Percentiles rank a stretch among this genome's conserved stretches.
These are phyloP conservation scores for Heterochromis multidens DNA, from an alignment of 2,113 vertebrate genomes.

Conservation along the genomic window DNA sequence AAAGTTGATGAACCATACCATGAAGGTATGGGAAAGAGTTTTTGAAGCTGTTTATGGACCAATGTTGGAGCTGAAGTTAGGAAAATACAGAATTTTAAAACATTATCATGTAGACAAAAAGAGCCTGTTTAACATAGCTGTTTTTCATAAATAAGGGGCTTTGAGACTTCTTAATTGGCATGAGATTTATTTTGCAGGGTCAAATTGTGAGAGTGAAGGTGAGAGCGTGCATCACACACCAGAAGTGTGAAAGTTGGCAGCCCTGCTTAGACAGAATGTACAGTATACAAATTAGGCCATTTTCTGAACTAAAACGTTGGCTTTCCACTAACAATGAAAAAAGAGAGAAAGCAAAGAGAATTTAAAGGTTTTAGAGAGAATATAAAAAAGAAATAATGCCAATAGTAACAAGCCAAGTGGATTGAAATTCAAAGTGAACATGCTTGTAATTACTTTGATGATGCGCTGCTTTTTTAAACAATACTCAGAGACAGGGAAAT, in stretches of 20 bases:
- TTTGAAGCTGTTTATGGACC: not conserved
- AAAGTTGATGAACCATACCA: rapidly evolving
- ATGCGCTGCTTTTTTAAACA: not conserved
- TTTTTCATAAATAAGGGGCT: not conserved
- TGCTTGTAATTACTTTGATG: not conserved
- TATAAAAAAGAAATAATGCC: not conserved
- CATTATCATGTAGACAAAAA: not conserved
- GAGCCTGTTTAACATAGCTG: not conserved
- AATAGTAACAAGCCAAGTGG: not conserved
- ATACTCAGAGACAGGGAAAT: not conserved
- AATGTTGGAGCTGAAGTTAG: not conserved
- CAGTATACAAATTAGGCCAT: not conserved
- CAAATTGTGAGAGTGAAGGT: not conserved
- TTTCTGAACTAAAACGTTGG: not conserved
- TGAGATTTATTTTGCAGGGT: not conserved
- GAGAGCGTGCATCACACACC: not conserved
- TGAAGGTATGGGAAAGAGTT: not conserved
- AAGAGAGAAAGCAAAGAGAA: not conserved
- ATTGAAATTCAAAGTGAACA: not conserved
- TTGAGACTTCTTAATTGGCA: not conserved
- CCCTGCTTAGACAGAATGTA: not conserved
- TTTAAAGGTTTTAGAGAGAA: not conserved
- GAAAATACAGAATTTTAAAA: not conserved
- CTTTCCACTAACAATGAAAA: not conserved
- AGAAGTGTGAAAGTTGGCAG: not conserved